Evolutionary conservation across 2,113 vertebrate genomes (phyloP).

Genomic region (Gnathonemus longibarbis): DNA sequence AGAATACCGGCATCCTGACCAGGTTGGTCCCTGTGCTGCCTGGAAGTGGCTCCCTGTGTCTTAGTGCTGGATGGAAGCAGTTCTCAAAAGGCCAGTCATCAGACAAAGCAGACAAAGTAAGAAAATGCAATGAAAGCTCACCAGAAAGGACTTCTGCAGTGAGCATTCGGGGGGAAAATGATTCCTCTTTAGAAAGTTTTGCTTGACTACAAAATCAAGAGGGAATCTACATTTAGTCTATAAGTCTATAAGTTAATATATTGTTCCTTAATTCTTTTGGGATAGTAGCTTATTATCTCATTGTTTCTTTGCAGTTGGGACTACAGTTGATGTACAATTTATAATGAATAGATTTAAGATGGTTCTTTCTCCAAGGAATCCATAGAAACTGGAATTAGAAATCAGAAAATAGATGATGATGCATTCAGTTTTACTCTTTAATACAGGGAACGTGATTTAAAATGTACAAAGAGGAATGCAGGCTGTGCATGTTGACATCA

Average conservation of each 20-base stretch:
- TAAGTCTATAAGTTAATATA: not conserved
- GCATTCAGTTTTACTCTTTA: not conserved
- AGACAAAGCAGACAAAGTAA: not conserved
- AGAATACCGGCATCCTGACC: not conserved
- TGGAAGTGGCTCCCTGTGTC: not conserved
- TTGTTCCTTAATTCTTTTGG: not conserved
- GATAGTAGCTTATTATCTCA: not conserved
- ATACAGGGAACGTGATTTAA: not conserved
- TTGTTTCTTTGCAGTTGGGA: not conserved
- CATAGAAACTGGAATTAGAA: not conserved
- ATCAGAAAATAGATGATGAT: not conserved
- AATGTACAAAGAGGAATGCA: not conserved
- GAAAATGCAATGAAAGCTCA: not conserved
- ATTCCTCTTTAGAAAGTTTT: not conserved
- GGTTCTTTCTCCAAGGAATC: not conserved
- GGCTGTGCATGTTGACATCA: not conserved
- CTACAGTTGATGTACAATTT: not conserved
- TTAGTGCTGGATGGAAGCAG: not conserved
- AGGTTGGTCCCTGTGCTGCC: not conserved
- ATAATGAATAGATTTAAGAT: not conserved
- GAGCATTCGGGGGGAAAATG: not conserved
- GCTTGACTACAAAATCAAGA: not conserved
- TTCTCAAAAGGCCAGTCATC: not conserved
- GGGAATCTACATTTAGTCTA: not conserved
- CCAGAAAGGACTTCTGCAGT: not conserved